Percentiles rank a stretch among this genome's conserved stretches.
phyloP scores from a whole-genome alignment of 2,888 invertebrate genomes.

The Cepaea hortensis region DNA sequence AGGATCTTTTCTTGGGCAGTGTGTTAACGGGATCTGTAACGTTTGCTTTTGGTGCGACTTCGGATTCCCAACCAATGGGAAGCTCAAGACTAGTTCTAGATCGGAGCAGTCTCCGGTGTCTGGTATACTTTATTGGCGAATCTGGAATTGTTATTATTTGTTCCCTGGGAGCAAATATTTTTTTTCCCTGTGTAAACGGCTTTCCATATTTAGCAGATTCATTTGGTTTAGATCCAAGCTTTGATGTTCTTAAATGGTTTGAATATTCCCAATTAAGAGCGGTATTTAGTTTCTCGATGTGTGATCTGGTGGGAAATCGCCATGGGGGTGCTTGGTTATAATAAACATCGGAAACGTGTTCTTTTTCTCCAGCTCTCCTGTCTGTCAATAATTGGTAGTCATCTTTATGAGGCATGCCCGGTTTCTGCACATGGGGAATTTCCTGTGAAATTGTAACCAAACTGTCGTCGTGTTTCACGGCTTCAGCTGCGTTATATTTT shows the following conservation, averaged over 20 bases:
- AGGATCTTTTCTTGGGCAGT: neutral
- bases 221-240: neutral
- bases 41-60: neutral
- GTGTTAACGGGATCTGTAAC: neutral
- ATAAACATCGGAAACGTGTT: neutral
- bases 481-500: conserved; percentile 14
- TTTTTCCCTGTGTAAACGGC: neutral
- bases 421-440: neutral
- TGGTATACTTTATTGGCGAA: neutral
- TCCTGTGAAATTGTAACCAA: neutral
- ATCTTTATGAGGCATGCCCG: conserved; percentile 4
- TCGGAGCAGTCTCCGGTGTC: neutral
- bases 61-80: too few relatives aligned
- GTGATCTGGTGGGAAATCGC: neutral
- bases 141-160: neutral
- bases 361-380: neutral
- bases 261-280: neutral
- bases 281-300: neutral
- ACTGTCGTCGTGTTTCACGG: conserved; percentile 6
- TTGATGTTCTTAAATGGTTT: neutral
- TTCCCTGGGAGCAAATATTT: neutral
- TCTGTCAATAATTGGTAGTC: neutral
- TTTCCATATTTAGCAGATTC: neutral
- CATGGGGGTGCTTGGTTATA: neutral
- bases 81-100: conserved; percentile 26